Conservation (phyloP, 2,113 vertebrate species). For the Nothocercus julius region DNA sequence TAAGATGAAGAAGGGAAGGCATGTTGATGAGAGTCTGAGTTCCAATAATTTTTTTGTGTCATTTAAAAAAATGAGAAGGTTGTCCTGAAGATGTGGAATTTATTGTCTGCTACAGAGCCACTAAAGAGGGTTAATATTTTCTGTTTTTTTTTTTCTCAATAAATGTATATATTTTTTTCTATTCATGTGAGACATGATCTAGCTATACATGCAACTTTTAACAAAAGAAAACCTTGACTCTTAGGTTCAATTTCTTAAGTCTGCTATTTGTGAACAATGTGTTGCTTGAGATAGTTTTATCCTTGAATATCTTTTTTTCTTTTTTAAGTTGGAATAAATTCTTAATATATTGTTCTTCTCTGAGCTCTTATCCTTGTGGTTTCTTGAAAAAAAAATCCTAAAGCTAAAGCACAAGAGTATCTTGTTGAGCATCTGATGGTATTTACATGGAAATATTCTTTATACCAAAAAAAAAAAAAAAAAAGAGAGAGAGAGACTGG, state of each 20-base stretch:
- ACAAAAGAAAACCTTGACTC: neutral
- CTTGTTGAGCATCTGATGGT: neutral
- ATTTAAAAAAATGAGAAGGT: neutral
- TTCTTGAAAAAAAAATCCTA: neutral
- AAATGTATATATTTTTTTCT: rapidly evolving
- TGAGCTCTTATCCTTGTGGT: neutral
- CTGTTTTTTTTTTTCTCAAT: neutral
- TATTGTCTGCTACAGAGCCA: neutral
- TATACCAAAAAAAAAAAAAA: neutral
- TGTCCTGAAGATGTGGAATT: neutral
- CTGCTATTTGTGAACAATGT: neutral
- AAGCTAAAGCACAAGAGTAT: neutral
- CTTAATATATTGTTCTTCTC: neutral
- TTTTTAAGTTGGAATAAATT: neutral
- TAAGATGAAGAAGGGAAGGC: neutral
- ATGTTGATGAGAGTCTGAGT: neutral
- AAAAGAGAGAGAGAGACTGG: neutral
- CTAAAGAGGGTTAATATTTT: neutral
- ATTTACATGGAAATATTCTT: neutral
- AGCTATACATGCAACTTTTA: neutral
- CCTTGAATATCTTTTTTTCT: neutral
- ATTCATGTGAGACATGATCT: neutral
- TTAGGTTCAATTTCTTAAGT: neutral
- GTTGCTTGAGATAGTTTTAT: neutral
- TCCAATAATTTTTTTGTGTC: neutral